Evolutionary conservation across 2,888 invertebrate genomes (phyloP), one percentile per base, ranked within the genome.

Genomic region (Epistrophella euchroma): DNA sequence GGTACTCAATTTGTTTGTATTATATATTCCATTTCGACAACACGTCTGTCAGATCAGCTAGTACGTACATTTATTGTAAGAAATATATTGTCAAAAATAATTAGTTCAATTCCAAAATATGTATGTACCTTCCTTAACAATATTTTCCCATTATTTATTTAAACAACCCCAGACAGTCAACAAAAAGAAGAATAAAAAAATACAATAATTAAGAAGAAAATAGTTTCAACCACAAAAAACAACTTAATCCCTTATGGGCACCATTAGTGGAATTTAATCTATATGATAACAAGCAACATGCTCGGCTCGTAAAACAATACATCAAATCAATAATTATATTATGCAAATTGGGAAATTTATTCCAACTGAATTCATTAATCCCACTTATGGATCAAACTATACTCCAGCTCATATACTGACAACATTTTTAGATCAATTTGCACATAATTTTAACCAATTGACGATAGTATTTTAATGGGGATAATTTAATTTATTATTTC

Each of bases 401-500:
- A n/a, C 28, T 55, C 9, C 10, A 28, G 17, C 5, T 52, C 35
- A 17, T 4, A 35, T 19, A 6, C 15, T 6, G 25, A 70, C 11
- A 11, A 37, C 13, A 32, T 15, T 55, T 70, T 52, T 37, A 70
- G 37, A 52, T 55, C 32, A 52, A 55, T 40, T 55, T 55, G 55
- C 35, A 37, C 35, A 40, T 55, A 22, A 37, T 37, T 40, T 55
- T 11, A 52, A 28, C 32, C 47, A 25, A 70, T 52, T 52, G 52
- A 52, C 15, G 15, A 22, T 13, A 25, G 13, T 2, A 7, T 43
- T 43, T 43, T n/a, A 43, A 45, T 45, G 45, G 25, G 58, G 37
- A 55, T 37, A 68, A 55, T 85, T 76, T 62, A 80, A 85, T 85
- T 85, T 85, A 80, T 47, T 37, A 72, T 32, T 55, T 17, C 19